Percentiles rank a stretch among this genome's conserved stretches.
Evolutionary conservation across 2,113 vertebrate genomes (phyloP).

Genomic region (Solenodon paradoxus): DNA sequence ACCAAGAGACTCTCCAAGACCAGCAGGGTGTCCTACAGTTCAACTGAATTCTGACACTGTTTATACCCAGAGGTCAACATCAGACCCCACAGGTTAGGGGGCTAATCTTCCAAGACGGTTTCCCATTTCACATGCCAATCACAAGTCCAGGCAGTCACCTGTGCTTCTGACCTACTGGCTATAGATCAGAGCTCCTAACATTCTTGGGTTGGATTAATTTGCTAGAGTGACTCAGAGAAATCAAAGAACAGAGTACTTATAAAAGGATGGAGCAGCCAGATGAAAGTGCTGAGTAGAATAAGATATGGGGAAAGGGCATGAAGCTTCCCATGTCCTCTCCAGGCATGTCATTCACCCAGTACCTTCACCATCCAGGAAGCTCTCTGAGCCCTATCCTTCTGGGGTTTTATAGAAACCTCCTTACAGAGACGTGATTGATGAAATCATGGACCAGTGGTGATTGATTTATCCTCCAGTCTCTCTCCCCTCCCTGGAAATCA

Average conservation of each 20-base stretch:
- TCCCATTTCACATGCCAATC: background rate
- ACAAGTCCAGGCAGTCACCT: no score
- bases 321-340: no score
- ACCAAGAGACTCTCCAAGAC: background rate
- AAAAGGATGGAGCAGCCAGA: background rate
- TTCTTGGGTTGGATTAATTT: no score
- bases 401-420: no score
- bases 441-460: background rate
- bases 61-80: background rate
- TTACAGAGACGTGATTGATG: no score
- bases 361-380: background rate
- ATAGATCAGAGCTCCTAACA: no score
- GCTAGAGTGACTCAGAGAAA: background rate
- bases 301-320: background rate
- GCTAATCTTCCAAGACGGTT: background rate
- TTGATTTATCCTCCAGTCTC: background rate
- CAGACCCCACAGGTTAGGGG: background rate
- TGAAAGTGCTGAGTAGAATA: background rate
- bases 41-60: background rate
- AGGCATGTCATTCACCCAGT: no score
- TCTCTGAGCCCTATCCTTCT: background rate
- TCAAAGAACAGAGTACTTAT: background rate
- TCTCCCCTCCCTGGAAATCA: no score
- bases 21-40: no score
- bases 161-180: no score